phyloP scores from a whole-genome alignment of 2,797 vertebrate species.

The Siniperca scherzeri region DNA sequence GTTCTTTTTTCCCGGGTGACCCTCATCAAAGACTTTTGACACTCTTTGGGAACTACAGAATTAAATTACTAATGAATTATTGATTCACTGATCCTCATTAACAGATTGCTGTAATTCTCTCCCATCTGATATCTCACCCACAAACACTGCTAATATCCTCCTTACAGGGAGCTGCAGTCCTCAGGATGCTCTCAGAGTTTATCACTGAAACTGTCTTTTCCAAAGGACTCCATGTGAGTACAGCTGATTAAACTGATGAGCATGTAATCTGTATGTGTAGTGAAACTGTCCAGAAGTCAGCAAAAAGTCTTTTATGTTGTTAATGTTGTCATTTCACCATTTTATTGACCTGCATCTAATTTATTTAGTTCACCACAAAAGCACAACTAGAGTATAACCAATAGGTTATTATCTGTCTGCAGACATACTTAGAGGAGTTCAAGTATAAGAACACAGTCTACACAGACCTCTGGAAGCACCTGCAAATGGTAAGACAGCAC shows the following conservation, averaged over 20 bases:
- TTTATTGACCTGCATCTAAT: not conserved
- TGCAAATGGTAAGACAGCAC: conserved; percentile 81
- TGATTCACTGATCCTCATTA: conserved; percentile 9
- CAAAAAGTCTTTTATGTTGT: not conserved
- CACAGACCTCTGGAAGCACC: conserved; percentile 88
- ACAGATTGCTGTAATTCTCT: not conserved
- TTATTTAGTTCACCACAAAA: not conserved
- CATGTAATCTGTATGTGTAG: not conserved
- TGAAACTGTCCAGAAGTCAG: not conserved
- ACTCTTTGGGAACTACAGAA: not conserved
- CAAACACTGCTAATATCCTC: conserved; percentile 16
- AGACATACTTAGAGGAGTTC: conserved; percentile 89
- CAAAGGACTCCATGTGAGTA: conserved; percentile 87
- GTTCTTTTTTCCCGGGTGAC: not conserved
- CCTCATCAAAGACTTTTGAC: not conserved
- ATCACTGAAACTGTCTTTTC: conserved; percentile 87
- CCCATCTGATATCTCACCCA: conserved; percentile 13
- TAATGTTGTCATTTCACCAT: not conserved
- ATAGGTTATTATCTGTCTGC: conserved; percentile 49
- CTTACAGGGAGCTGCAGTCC: conserved; percentile 87
- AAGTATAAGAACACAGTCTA: conserved; percentile 86
- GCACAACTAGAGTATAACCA: not conserved
- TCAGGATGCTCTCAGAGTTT: conserved; percentile 92
- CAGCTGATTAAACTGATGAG: not conserved
- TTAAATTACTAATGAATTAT: conserved; percentile 11